Base-by-base conservation (phyloP, 53 echinoderm and acorn worm species). In the Paracentrotus lividus region DNA sequence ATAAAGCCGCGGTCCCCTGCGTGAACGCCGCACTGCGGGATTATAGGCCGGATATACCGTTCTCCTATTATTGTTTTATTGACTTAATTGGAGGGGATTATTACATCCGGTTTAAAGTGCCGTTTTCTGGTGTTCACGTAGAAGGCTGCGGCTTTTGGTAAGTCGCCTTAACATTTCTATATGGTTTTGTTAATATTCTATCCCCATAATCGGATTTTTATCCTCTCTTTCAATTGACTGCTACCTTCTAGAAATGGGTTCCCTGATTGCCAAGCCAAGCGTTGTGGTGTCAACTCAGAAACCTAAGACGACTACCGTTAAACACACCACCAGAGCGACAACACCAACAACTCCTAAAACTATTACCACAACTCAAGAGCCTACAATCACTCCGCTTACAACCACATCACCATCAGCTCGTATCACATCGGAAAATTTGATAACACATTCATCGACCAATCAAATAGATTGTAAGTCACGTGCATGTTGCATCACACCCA, bases 401-500 rank as follows among this genome's bases (percentile, higher is more conserved):
- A 72, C 40, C 12, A 8, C 69, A 16, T 4, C 72, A 36, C 5
- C 72, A 38, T 40, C 40, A 18, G 72, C 38, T 38, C 72, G 16
- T 36, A 36, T 72, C 20, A 72, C 72, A 16, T 40, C 40, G 3
- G 42, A 36, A 72, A 40, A 40, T 40, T 72, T 72, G 72, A 72
- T 72, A 5, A 36, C 85, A 49, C 84, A 84, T 43, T 26, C 49
- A 84, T 27, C 84, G 6, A n/a, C 49, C 84, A 84, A 10, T 26
- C 84, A 84, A 20, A 9, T 84, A 51, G 47, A 85, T 8, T 49
- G 85, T 85, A 85, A 85, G 85, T 85, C 72, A 72, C 38, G 2
- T 38, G 72, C 72, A 20, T 69, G 69, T 34, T 69, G 69, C 72
- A 72, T 51, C 81, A 81, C 81, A n/a, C 81, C 81, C 45, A 26